phyloP scores from a whole-genome alignment of 2,888 invertebrate genomes.

The Priocnemis perturbator region DNA sequence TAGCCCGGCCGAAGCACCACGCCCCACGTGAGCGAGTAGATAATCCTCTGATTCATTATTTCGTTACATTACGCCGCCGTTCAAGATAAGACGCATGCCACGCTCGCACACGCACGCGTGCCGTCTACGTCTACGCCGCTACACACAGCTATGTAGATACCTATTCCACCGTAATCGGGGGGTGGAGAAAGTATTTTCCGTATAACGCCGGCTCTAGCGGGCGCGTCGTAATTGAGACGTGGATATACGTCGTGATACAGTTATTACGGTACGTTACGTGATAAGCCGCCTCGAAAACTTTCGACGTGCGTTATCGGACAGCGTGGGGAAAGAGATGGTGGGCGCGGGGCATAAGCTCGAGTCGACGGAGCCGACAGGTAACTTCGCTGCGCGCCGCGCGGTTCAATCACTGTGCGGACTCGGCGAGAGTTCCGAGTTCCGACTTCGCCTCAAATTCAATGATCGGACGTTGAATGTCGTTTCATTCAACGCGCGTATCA shows the following conservation, averaged over 20 bases:
- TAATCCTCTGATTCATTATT: conserved; percentile 69
- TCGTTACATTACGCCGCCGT: conserved; percentile 56
- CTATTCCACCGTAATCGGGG: not conserved
- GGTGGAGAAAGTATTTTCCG: conserved; percentile 3
- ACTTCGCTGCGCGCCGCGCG: too few species aligned
- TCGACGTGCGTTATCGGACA: conserved; percentile 3
- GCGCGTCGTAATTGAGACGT: conserved; percentile 2
- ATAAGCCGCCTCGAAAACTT: conserved; percentile 2
- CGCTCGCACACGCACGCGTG: conserved; percentile 35
- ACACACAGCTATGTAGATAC: too few species aligned
- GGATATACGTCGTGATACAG: conserved; percentile 4
- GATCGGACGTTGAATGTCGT: too few species aligned
- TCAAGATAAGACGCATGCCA: conserved; percentile 59
- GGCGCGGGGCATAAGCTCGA: too few species aligned
- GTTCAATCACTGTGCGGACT: too few species aligned
- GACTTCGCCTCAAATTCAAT: too few species aligned
- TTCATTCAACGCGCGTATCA: too few species aligned
- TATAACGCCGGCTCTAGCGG: not conserved
- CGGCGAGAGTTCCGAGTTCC: too few species aligned
- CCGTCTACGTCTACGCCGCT: conserved; percentile 15
- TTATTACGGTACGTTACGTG: conserved; percentile 3
- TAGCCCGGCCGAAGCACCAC: conserved; percentile 43
- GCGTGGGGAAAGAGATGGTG: too few species aligned
- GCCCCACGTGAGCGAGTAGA: conserved; percentile 50
- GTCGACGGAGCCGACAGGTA: too few species aligned